A percentile compares a stretch with the other conserved stretches of the same genome.
Evolutionary conservation across 2,113 vertebrate genomes (phyloP).

Genomic region (Cyanoramphus novaezelandiae): DNA sequence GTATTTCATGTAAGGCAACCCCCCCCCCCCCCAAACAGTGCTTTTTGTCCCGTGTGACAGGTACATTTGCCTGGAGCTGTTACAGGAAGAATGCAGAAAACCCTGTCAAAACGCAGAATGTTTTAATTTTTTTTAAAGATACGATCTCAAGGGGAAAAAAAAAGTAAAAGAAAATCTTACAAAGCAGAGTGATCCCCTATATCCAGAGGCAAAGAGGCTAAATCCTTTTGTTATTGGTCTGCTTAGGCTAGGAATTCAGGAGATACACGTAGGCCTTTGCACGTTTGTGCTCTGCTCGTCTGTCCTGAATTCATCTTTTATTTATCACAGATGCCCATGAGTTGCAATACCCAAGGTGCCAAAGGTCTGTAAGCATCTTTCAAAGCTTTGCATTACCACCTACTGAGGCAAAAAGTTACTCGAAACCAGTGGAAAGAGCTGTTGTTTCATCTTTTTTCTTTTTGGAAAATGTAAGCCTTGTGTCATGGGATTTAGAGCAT

Average conservation of each 20-base stretch:
- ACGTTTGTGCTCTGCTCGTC: neutral
- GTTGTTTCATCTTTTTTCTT: neutral
- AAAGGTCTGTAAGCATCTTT: neutral
- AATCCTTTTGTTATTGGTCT: conserved; percentile 4
- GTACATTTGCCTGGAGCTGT: conserved; percentile 32
- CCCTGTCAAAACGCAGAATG: conserved; percentile 27
- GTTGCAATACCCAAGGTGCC: neutral
- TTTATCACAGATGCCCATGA: neutral
- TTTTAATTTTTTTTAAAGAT: neutral
- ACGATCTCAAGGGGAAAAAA: neutral
- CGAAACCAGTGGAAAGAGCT: neutral
- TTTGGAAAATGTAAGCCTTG: neutral
- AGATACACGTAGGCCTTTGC: neutral
- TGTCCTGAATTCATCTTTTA: neutral
- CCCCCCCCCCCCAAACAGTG: neutral
- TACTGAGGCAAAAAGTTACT: neutral
- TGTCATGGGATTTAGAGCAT: neutral
- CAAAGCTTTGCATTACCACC: neutral
- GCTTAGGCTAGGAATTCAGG: neutral
- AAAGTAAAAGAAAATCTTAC: neutral
- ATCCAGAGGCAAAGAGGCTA: neutral
- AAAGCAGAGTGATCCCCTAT: neutral
- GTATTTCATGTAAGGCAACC: too few relatives aligned
- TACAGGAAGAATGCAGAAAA: conserved; percentile 30
- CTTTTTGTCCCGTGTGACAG: conserved; percentile 12